Conservation (phyloP, 2,113 vertebrate species). For the Mormyrus lacerda region DNA sequence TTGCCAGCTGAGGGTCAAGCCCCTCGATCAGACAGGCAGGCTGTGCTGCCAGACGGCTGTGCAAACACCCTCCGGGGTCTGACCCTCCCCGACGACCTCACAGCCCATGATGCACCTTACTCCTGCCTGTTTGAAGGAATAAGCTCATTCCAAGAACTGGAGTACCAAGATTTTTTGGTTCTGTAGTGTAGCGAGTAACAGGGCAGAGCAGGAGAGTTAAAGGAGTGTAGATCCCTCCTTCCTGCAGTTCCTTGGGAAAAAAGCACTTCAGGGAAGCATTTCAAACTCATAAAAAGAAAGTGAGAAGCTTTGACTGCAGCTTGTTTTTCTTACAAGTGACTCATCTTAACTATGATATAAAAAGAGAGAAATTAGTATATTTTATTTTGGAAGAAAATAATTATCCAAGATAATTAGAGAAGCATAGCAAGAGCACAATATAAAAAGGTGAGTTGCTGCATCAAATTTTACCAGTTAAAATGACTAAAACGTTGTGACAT, state of each 20-base stretch:
- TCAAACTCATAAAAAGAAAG: not conserved
- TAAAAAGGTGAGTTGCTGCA: not conserved
- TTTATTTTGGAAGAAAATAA: not conserved
- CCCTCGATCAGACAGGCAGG: not conserved
- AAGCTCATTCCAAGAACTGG: not conserved
- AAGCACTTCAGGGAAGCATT: not conserved
- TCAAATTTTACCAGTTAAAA: not conserved
- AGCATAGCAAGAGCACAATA: not conserved
- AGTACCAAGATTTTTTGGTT: not conserved
- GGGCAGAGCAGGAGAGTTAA: not conserved
- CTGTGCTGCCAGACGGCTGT: slow-evolving; percentile 17
- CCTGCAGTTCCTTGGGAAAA: not conserved
- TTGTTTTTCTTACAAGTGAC: not conserved
- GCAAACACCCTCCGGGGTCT: not conserved
- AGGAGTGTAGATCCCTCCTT: not conserved
- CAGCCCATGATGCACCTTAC: not conserved
- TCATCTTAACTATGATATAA: not conserved
- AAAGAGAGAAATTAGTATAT: not conserved
- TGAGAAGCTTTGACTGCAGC: not conserved
- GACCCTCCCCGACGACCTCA: not conserved
- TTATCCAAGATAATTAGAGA: not conserved
- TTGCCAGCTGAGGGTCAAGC: not conserved
- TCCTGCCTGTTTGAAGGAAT: not conserved
- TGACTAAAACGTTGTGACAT: not conserved
- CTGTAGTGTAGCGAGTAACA: not conserved